Evolutionary conservation across 2,797 vertebrate genomes (phyloP).

Genomic region (Arnoldichthys spilopterus): DNA sequence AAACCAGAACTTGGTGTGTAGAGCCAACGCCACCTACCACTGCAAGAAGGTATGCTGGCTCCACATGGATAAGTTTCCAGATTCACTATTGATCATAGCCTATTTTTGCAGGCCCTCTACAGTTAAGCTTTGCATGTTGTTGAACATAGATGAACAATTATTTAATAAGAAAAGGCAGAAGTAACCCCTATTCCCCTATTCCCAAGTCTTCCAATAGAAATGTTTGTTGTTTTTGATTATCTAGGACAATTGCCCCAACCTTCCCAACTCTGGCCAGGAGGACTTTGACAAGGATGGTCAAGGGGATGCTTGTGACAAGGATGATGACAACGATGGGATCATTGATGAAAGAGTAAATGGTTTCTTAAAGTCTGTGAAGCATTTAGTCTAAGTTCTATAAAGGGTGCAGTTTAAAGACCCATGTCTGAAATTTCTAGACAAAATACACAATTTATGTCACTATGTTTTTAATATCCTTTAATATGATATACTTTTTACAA

Average conservation of each 20-base stretch:
- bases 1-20: constrained; percentile 92
- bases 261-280: constrained; percentile 98
- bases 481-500: no score
- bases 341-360: constrained; percentile 88
- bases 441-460: background rate
- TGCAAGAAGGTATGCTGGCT: constrained; percentile 86
- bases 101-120: background rate
- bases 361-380: background rate
- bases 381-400: background rate
- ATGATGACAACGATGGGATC: constrained; percentile 95
- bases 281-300: constrained; percentile 96
- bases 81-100: background rate
- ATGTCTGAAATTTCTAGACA: background rate
- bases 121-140: no score
- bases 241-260: constrained; percentile 95
- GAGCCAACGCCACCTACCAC: constrained; percentile 91
- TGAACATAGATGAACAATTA: background rate
- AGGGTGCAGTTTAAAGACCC: background rate
- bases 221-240: background rate
- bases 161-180: no score
- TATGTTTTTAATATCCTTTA: background rate
- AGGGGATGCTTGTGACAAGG: constrained; percentile 96
- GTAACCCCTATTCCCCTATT: background rate
- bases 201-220: background rate
- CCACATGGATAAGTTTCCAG: background rate